These are phyloP conservation scores for Sorex maritimensis DNA, from an alignment of 2,797 vertebrate species.

Conservation along the genomic window DNA sequence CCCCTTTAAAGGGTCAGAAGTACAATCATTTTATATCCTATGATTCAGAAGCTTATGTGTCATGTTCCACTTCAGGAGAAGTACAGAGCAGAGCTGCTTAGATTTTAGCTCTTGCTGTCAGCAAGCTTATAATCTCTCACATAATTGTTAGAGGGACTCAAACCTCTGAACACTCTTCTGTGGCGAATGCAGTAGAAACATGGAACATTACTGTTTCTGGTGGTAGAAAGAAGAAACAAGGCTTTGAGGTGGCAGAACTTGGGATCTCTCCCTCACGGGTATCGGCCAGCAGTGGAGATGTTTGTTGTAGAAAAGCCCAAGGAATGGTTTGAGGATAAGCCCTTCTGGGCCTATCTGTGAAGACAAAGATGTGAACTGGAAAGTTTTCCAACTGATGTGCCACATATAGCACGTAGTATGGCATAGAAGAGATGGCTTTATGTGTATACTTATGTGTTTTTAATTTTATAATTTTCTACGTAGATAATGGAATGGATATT, in stretches of 20 bases:
- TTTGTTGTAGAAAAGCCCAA: not conserved
- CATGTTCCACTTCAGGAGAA: constrained; percentile 5
- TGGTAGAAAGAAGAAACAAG: not conserved
- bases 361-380: not conserved
- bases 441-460: not conserved
- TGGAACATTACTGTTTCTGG: not conserved
- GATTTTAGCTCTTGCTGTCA: not conserved
- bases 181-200: not conserved
- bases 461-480: not conserved
- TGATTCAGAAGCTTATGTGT: not conserved
- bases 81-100: not conserved
- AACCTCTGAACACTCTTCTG: not conserved
- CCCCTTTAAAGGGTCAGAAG: constrained; percentile 26
- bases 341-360: not conserved
- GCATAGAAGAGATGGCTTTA: not conserved
- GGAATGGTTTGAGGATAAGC: not conserved
- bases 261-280: not conserved
- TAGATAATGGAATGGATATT: not conserved
- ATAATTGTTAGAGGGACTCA: not conserved
- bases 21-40: not conserved
- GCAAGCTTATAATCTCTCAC: not conserved
- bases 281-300: not conserved
- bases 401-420: no score
- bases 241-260: not conserved
- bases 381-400: not conserved